phyloP scores from a whole-genome alignment of 2,888 invertebrate species.

The Phragmatobia fuliginosa region DNA sequence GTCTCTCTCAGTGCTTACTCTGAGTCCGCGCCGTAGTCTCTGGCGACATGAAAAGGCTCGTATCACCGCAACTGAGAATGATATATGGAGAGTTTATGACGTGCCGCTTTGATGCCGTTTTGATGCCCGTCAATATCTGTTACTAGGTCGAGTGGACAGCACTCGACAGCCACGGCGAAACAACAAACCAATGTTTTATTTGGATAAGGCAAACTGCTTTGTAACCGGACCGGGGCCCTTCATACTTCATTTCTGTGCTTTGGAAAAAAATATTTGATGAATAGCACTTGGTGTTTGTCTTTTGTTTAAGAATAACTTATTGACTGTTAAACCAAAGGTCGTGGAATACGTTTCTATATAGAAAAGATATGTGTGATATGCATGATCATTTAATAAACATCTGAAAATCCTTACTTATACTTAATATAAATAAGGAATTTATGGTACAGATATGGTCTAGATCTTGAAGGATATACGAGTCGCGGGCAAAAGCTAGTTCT shows the following conservation, averaged over 20 bases:
- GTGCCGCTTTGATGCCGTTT: constrained; percentile 67
- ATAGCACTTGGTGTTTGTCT: not conserved
- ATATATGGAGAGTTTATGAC: constrained; percentile 76
- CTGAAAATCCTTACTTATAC: too few relatives aligned
- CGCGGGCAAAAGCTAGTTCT: too few relatives aligned
- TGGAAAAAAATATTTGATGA: constrained; percentile 6
- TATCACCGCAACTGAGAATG: constrained; percentile 66
- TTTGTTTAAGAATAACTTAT: not conserved
- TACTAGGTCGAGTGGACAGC: constrained; percentile 68
- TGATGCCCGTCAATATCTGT: constrained; percentile 67
- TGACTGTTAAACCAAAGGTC: not conserved
- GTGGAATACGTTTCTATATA: not conserved
- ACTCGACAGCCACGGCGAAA: constrained; percentile 27
- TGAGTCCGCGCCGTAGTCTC: constrained; percentile 48
- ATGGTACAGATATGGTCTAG: too few relatives aligned
- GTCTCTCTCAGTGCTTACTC: constrained; percentile 45
- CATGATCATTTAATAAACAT: not conserved
- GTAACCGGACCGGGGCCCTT: constrained; percentile 18
- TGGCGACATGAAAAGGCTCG: constrained; percentile 73
- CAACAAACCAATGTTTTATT: constrained; percentile 24
- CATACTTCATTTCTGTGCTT: constrained; percentile 19
- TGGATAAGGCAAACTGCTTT: constrained; percentile 45
- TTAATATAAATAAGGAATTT: too few relatives aligned
- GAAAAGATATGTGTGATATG: not conserved
- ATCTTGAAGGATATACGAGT: too few relatives aligned